Evolutionary conservation across 2,888 invertebrate genomes (phyloP).

Genomic region (Mayetiola destructor): DNA sequence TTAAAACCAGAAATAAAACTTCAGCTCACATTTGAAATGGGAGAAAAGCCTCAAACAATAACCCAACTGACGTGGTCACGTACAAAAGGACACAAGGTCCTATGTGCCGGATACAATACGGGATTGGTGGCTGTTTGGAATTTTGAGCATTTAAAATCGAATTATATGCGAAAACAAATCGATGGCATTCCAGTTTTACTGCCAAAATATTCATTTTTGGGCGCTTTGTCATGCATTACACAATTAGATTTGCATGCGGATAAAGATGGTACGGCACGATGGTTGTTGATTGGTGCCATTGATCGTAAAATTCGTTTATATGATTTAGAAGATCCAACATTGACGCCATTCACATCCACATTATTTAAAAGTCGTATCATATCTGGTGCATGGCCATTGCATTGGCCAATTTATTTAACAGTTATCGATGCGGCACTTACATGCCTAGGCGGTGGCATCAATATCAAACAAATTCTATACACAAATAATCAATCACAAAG

Average conservation of each 20-base stretch:
- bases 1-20: neutral
- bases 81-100: slow-evolving; percentile 33
- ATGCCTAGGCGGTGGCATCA: neutral
- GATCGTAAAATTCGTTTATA: slow-evolving; percentile 16
- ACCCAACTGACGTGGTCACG: slow-evolving; percentile 2
- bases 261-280: slow-evolving; percentile 24
- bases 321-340: slow-evolving; percentile 9
- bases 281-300: slow-evolving; percentile 24
- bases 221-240: neutral
- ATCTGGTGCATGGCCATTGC: slow-evolving; percentile 26
- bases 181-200: slow-evolving; percentile 31
- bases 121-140: slow-evolving; percentile 51
- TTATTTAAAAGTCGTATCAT: slow-evolving; percentile 21
- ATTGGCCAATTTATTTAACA: slow-evolving; percentile 26
- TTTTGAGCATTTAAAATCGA: slow-evolving; percentile 33
- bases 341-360: neutral
- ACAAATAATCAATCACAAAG: neutral
- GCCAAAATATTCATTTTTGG: slow-evolving; percentile 28
- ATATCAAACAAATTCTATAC: neutral
- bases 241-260: slow-evolving; percentile 30
- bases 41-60: neutral
- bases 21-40: neutral
- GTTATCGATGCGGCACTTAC: slow-evolving; percentile 22
- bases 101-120: slow-evolving; percentile 48
- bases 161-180: slow-evolving; percentile 15